Conservation (phyloP, 1,140 invertebrate species). For the Notospermus geniculatus region DNA sequence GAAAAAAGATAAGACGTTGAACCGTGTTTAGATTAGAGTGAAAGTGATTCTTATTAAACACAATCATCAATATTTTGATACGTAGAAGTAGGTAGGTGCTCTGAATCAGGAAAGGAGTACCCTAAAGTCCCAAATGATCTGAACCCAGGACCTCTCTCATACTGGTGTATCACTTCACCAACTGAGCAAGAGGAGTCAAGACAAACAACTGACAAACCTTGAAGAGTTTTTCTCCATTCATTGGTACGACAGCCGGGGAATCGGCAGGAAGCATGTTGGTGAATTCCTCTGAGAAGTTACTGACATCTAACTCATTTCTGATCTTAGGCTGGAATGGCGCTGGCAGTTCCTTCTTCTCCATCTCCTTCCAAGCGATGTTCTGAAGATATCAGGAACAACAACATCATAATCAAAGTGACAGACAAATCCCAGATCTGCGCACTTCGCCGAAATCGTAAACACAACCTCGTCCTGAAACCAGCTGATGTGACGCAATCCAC, state of each 20-base stretch:
- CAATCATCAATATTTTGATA: background rate
- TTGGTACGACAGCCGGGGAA: conserved; percentile 82
- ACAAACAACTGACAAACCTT: conserved; percentile 59
- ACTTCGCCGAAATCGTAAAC: too few relatives aligned
- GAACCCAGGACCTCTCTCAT: too few relatives aligned
- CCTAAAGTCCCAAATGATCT: too few relatives aligned
- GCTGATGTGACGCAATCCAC: too few relatives aligned
- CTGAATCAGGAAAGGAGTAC: too few relatives aligned
- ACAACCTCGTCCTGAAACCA: too few relatives aligned
- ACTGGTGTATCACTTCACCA: too few relatives aligned
- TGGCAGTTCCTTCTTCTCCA: conserved; percentile 81
- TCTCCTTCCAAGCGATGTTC: conserved; percentile 88
- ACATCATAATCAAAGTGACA: too few relatives aligned
- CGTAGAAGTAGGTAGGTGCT: too few relatives aligned
- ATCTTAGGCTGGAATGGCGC: conserved; percentile 94
- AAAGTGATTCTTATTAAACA: background rate
- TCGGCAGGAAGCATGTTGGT: conserved; percentile 85
- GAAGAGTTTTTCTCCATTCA: conserved; percentile 82
- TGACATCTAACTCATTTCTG: conserved; percentile 81
- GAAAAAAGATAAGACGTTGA: conserved; percentile 37
- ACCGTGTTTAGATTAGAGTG: background rate
- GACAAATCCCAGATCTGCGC: too few relatives aligned
- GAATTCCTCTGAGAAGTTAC: conserved; percentile 95
- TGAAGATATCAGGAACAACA: conserved; percentile 79
- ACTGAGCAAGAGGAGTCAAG: background rate